Conservation (phyloP, 2,888 invertebrate genomes). For the Callimorpha dominula region DNA sequence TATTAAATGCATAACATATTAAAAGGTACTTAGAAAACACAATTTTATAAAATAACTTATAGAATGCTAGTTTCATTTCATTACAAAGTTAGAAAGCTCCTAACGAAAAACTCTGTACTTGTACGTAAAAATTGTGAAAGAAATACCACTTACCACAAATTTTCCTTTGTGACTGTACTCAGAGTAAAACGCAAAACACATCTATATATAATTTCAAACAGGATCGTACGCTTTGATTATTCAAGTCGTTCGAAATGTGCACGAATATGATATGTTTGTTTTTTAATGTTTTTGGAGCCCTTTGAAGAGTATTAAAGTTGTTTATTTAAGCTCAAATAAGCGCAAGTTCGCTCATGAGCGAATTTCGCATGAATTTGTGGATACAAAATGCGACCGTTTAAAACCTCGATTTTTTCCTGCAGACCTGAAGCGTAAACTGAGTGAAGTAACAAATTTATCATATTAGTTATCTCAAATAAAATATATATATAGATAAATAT, state of each 20-base stretch:
- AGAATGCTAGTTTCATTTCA: not conserved
- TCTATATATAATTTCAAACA: constrained; percentile 30
- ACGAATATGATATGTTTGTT: constrained; percentile 15
- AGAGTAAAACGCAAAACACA: not conserved
- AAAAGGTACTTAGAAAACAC: not conserved
- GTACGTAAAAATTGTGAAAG: not conserved
- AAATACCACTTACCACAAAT: not conserved
- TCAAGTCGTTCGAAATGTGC: constrained; percentile 16
- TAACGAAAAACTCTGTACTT: not conserved
- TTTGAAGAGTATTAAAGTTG: constrained; percentile 19
- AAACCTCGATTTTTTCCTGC: not conserved
- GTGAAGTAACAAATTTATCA: no score
- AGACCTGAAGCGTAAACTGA: no score
- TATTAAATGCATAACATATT: not conserved
- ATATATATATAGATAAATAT: no score
- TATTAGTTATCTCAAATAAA: no score
- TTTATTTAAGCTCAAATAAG: constrained; percentile 5
- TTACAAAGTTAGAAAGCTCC: not conserved
- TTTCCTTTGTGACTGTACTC: constrained; percentile 1
- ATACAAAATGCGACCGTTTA: not conserved
- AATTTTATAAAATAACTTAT: not conserved
- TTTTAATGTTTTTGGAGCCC: constrained; percentile 11
- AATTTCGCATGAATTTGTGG: not conserved
- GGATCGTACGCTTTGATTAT: constrained; percentile 29
- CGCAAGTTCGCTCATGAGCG: not conserved